These are phyloP conservation scores for Anisognathus igniventris DNA, from an alignment of 2,797 vertebrate species.

Conservation along the genomic window DNA sequence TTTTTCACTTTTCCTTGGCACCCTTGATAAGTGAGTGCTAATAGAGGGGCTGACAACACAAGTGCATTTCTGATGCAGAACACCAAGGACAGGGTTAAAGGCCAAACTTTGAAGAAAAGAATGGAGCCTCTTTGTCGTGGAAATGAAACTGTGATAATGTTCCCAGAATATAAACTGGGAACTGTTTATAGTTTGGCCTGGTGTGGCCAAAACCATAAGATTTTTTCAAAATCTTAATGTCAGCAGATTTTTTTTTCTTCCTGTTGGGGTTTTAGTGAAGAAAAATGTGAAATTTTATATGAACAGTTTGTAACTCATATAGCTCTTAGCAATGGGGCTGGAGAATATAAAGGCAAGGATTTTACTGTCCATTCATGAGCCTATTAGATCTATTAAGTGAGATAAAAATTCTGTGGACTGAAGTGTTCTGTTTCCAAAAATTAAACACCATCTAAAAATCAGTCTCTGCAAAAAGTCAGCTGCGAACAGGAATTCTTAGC, in stretches of 20 bases:
- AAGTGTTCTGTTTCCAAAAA: not conserved
- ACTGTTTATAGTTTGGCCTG: not conserved
- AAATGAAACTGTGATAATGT: slow-evolving; percentile 59
- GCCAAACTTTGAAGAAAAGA: slow-evolving; percentile 48
- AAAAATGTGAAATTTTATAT: slow-evolving; percentile 40
- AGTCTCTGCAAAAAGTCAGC: not conserved
- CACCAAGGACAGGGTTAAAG: slow-evolving; percentile 26
- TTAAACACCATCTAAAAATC: not conserved
- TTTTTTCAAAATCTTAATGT: slow-evolving; percentile 57
- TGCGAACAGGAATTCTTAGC: not conserved
- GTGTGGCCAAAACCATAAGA: slow-evolving; percentile 11
- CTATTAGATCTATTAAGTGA: not conserved
- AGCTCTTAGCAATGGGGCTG: slow-evolving; percentile 17
- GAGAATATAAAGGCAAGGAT: not conserved
- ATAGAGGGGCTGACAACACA: slow-evolving; percentile 28
- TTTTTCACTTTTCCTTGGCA: slow-evolving; percentile 11
- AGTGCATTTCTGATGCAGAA: slow-evolving; percentile 61
- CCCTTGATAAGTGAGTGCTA: not conserved
- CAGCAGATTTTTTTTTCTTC: not conserved
- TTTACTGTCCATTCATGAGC: not conserved
- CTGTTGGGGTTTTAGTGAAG: not conserved
- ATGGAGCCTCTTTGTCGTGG: slow-evolving; percentile 42
- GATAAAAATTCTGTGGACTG: not conserved
- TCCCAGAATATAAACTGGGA: slow-evolving; percentile 53
- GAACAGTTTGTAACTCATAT: not conserved